phyloP scores from a whole-genome alignment of 2,888 invertebrate genomes.

The Pandemis corylana region DNA sequence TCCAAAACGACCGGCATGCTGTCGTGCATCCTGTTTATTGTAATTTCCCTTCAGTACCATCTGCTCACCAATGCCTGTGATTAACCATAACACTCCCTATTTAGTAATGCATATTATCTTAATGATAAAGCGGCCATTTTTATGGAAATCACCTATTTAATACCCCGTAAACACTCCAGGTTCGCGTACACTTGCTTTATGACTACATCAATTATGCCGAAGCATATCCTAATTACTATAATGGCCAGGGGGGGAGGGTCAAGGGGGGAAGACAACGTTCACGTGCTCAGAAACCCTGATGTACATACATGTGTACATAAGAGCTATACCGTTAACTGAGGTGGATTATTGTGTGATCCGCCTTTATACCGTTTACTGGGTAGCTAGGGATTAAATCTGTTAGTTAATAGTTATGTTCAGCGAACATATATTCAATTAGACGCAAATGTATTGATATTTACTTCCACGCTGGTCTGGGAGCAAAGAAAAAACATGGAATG shows the following conservation, averaged over 20 bases:
- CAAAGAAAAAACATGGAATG: no score
- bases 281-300: constrained; percentile 75
- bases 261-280: constrained; percentile 50
- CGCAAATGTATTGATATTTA: no score
- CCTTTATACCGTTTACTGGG: constrained; percentile 17
- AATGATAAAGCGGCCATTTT: constrained; percentile 18
- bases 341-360: constrained; percentile 22
- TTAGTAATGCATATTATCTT: constrained; percentile 2
- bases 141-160: constrained; percentile 36
- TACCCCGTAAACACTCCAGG: constrained; percentile 52
- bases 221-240: constrained; percentile 84
- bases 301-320: constrained; percentile 51
- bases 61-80: background rate
- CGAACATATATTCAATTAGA: background rate
- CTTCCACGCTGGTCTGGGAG: no score
- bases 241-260: constrained; percentile 69
- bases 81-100: background rate
- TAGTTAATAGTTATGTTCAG: background rate
- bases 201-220: constrained; percentile 81
- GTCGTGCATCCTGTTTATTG: background rate
- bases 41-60: background rate
- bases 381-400: constrained; percentile 13
- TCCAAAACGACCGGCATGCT: background rate
- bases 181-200: constrained; percentile 67
- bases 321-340: constrained; percentile 3